phyloP scores from a whole-genome alignment of 2,888 invertebrate species.

The Suillia variegata region DNA sequence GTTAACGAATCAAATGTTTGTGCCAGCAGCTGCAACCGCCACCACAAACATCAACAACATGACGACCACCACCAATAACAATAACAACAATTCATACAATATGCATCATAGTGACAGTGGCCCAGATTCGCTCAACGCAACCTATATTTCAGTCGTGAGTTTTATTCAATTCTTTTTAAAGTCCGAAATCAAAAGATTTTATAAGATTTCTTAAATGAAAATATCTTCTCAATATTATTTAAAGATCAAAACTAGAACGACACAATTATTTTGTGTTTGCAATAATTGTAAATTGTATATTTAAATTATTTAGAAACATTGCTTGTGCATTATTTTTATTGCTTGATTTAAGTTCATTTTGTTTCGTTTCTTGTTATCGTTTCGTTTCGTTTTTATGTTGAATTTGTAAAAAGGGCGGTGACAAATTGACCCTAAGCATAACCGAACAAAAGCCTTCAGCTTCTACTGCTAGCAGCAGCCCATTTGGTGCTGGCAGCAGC shows the following conservation, averaged over 20 bases:
- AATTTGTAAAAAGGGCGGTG: constrained; percentile 66
- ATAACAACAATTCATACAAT: constrained; percentile 40
- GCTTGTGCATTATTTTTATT: constrained; percentile 41
- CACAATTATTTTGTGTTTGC: too few relatives aligned
- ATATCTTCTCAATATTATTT: too few relatives aligned
- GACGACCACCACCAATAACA: too few relatives aligned
- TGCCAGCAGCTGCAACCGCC: constrained; percentile 61
- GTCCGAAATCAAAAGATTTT: too few relatives aligned
- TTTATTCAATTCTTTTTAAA: too few relatives aligned
- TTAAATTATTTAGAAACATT: too few relatives aligned
- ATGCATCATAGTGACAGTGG: constrained; percentile 52
- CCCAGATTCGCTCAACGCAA: constrained; percentile 66
- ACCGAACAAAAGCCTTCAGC: constrained; percentile 64
- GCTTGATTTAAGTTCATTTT: constrained; percentile 29
- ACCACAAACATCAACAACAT: too few relatives aligned
- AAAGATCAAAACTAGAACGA: too few relatives aligned
- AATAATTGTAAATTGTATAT: too few relatives aligned
- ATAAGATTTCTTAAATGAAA: too few relatives aligned
- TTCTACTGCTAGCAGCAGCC: constrained; percentile 34
- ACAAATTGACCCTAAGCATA: constrained; percentile 71
- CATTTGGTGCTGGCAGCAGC: constrained; percentile 39
- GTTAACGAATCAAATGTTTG: constrained; percentile 67
- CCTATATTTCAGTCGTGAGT: constrained; percentile 79
- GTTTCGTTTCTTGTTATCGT: constrained; percentile 34
- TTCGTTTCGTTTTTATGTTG: constrained; percentile 24